Evolutionary conservation across 2,113 vertebrate genomes (phyloP).

Genomic region (Passer montanus): DNA sequence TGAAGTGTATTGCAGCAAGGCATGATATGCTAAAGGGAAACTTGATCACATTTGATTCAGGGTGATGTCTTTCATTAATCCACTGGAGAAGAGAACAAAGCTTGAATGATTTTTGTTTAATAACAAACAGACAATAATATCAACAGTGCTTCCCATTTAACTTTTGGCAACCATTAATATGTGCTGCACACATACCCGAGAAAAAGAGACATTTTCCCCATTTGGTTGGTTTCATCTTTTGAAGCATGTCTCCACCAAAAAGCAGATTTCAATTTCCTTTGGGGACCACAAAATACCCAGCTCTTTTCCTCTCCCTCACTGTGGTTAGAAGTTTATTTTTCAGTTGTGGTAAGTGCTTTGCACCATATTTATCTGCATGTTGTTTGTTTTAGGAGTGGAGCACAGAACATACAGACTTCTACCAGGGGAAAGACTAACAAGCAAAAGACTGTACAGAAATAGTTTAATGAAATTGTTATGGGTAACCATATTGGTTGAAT

Average conservation of each 20-base stretch:
- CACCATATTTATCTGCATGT: constrained; percentile 73
- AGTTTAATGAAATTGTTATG: constrained; percentile 48
- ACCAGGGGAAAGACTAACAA: constrained; percentile 39
- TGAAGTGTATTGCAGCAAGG: not conserved
- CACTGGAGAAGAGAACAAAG: constrained; percentile 47
- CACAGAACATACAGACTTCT: constrained; percentile 59
- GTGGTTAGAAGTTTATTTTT: constrained; percentile 75
- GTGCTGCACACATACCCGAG: not conserved
- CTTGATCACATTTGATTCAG: constrained; percentile 22
- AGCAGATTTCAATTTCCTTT: constrained; percentile 68
- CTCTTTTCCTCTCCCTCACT: constrained; percentile 51
- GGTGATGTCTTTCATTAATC: constrained; percentile 43
- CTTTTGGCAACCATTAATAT: constrained; percentile 47
- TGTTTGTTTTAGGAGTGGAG: constrained; percentile 77
- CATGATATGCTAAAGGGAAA: not conserved
- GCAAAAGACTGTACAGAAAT: constrained; percentile 31
- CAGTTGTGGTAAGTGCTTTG: constrained; percentile 71
- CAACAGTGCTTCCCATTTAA: constrained; percentile 37
- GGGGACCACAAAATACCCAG: constrained; percentile 63
- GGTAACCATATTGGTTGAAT: constrained; percentile 30
- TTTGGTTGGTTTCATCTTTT: constrained; percentile 65
- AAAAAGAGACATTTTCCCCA: constrained; percentile 43
- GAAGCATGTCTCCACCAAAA: constrained; percentile 56
- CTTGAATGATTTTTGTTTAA: constrained; percentile 35
- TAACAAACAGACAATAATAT: constrained; percentile 46